Percentiles rank a stretch among this genome's conserved stretches.
These are phyloP conservation scores for Ailuropoda melanoleuca DNA, from an alignment of 2,113 vertebrate genomes.

Conservation along the genomic window DNA sequence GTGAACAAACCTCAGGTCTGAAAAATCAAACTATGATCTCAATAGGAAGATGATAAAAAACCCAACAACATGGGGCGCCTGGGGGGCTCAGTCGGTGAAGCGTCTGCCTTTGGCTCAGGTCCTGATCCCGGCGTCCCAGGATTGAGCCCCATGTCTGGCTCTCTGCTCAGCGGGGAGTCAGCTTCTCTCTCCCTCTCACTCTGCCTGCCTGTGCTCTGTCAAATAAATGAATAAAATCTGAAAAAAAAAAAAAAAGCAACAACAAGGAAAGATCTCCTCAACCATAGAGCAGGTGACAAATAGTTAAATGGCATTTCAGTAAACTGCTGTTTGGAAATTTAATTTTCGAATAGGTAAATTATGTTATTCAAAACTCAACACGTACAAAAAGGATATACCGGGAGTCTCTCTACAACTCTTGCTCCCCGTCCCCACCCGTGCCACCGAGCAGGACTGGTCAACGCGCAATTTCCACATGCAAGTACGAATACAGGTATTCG, in stretches of 20 bases:
- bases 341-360: neutral
- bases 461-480: accelerated
- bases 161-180: too few relatives aligned
- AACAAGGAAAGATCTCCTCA: accelerated
- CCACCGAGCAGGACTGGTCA: accelerated
- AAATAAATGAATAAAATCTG: too few relatives aligned
- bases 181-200: too few relatives aligned
- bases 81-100: too few relatives aligned
- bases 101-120: too few relatives aligned
- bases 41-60: neutral
- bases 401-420: neutral
- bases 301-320: accelerated
- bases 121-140: too few relatives aligned
- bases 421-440: accelerated
- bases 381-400: accelerated
- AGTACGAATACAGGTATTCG: accelerated
- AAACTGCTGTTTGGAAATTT: neutral
- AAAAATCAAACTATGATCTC: neutral
- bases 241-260: too few relatives aligned
- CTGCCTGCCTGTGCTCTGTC: too few relatives aligned
- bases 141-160: too few relatives aligned
- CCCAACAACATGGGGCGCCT: neutral
- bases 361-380: neutral
- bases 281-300: neutral
- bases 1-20: conserved; percentile 68